phyloP scores from a whole-genome alignment of 1,140 invertebrate genomes.

The Melanaphis sacchari region DNA sequence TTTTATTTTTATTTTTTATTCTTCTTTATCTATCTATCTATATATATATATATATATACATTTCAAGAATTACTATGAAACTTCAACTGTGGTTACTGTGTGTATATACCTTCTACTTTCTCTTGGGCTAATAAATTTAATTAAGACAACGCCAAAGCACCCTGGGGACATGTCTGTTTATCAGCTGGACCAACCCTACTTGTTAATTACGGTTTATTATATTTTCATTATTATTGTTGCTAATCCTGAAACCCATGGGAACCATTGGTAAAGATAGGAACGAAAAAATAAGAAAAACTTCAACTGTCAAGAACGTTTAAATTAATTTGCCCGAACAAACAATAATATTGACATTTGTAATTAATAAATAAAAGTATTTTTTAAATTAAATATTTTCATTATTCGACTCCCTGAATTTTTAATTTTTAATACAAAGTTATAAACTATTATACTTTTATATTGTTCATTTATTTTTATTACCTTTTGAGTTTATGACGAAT shows the following conservation, averaged over 20 bases:
- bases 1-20: neutral
- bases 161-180: slow-evolving; percentile 44
- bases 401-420: neutral
- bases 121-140: slow-evolving; percentile 48
- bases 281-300: slow-evolving; percentile 20
- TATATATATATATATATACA: neutral
- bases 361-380: slow-evolving; percentile 5
- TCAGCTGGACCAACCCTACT: slow-evolving; percentile 43
- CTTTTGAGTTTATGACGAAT: slow-evolving; percentile 24
- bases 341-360: slow-evolving; percentile 29
- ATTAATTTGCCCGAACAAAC: slow-evolving; percentile 1
- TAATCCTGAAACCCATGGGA: slow-evolving; percentile 39
- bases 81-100: slow-evolving; percentile 29
- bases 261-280: slow-evolving; percentile 15
- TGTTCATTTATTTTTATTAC: slow-evolving; percentile 14
- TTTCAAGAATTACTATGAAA: slow-evolving; percentile 27
- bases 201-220: slow-evolving; percentile 57
- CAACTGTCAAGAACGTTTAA: slow-evolving; percentile 19
- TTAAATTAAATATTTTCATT: neutral
- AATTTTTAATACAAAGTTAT: neutral
- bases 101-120: slow-evolving; percentile 30
- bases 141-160: slow-evolving; percentile 49
- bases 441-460: neutral
- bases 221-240: slow-evolving; percentile 56
- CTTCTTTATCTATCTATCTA: too few species aligned